These are phyloP conservation scores for Strongylocentrotus purpuratus DNA, from an alignment of 35 echinoderm and acorn worm species.

Conservation along the genomic window DNA sequence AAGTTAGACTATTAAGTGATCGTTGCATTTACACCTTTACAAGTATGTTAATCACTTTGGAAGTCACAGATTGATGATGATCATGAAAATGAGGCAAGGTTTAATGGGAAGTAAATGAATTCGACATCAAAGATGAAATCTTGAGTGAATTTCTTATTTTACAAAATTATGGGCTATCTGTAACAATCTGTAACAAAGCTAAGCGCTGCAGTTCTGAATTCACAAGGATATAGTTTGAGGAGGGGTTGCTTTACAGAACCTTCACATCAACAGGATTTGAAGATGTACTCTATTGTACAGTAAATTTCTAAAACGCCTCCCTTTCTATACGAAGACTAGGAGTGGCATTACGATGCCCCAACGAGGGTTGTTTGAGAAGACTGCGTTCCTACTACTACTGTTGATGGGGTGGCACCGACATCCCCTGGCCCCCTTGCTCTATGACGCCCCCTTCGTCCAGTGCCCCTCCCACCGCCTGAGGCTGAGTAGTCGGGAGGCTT, in stretches of 20 bases:
- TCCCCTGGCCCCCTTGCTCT: conserved; percentile 54
- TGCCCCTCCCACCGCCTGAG: conserved; percentile 21
- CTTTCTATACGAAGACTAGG: neutral
- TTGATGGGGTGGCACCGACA: neutral
- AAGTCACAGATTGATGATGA: too few species aligned
- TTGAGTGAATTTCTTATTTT: too few species aligned
- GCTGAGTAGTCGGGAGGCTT: conserved; percentile 76
- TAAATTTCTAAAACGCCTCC: neutral
- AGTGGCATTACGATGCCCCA: conserved; percentile 28
- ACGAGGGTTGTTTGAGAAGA: conserved; percentile 28
- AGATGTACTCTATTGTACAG: neutral
- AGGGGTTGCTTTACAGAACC: neutral
- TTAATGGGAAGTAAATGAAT: too few species aligned
- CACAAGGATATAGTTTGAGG: neutral
- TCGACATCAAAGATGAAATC: too few species aligned
- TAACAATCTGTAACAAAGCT: neutral
- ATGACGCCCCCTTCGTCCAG: conserved; percentile 46
- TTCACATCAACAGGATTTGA: neutral
- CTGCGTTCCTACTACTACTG: neutral
- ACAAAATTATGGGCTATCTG: neutral
- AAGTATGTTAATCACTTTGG: too few species aligned
- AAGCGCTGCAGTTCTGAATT: neutral
- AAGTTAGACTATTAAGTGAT: too few species aligned
- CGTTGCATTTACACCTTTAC: too few species aligned
- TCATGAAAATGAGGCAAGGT: too few species aligned